These are phyloP conservation scores for Zele albiditarsus DNA, from an alignment of 2,888 invertebrate species.

Conservation along the genomic window DNA sequence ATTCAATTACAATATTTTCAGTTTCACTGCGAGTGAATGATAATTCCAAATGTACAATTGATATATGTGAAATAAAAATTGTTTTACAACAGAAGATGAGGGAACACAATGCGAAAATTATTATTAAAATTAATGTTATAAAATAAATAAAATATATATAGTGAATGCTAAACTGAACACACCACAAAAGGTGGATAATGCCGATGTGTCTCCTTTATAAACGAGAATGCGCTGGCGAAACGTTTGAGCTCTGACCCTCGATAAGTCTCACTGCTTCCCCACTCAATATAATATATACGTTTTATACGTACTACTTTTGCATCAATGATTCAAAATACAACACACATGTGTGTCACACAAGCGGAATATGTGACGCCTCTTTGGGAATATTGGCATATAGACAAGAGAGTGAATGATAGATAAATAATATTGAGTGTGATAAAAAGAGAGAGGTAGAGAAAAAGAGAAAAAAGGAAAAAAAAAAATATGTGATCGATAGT, in stretches of 20 bases:
- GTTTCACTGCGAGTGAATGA: too few species aligned
- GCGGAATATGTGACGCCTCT: slow-evolving; percentile 11
- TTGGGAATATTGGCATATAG: slow-evolving; percentile 16
- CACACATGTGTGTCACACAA: neutral
- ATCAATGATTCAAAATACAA: slow-evolving; percentile 24
- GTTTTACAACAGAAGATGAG: too few species aligned
- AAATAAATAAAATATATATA: neutral
- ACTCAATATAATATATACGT: neutral
- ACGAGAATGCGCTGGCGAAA: slow-evolving; percentile 44
- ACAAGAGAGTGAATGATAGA: neutral
- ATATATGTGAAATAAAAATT: too few species aligned
- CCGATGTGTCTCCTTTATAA: slow-evolving; percentile 47
- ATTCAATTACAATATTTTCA: neutral
- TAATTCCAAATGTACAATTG: too few species aligned
- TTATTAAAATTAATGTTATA: neutral
- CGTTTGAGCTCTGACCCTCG: slow-evolving; percentile 56
- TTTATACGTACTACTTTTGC: slow-evolving; percentile 10
- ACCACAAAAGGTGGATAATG: slow-evolving; percentile 26
- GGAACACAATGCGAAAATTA: too few species aligned
- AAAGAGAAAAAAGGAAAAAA: neutral
- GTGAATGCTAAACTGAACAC: neutral
- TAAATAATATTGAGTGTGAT: neutral
- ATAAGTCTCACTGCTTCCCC: slow-evolving; percentile 23
- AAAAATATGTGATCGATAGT: neutral
- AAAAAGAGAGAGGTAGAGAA: neutral